Conservation (phyloP, 1,140 invertebrate genomes). For the Coboldia fuscipes region DNA sequence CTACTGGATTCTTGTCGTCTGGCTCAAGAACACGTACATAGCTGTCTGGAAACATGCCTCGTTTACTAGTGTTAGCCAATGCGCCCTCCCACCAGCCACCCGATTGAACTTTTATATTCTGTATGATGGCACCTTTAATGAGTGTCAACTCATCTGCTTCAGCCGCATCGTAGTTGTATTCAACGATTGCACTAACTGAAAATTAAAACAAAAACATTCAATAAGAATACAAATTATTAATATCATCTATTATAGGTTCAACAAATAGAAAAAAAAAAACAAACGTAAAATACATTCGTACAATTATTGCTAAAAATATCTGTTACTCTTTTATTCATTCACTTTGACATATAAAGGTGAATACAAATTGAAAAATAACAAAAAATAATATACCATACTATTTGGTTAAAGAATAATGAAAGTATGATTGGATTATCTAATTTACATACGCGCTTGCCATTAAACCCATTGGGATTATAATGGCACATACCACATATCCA, state of each 20-base stretch:
- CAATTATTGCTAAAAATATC: no score
- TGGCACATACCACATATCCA: no score
- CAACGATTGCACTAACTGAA: conserved; percentile 54
- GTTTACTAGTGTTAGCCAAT: conserved; percentile 45
- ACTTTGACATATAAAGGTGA: no score
- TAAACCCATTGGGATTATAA: no score
- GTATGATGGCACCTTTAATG: conserved; percentile 73
- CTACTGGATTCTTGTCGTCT: conserved; percentile 13
- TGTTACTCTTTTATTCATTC: no score
- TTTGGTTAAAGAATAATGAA: no score
- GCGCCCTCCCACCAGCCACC: conserved; percentile 96
- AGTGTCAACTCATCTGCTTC: conserved; percentile 69
- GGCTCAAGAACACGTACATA: conserved; percentile 56
- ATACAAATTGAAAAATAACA: no score
- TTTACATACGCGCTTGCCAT: no score
- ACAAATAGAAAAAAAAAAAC: not conserved
- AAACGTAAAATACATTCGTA: not conserved
- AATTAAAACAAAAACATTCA: conserved; percentile 4
- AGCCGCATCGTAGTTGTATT: conserved; percentile 60
- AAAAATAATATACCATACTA: no score
- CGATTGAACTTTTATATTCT: conserved; percentile 55
- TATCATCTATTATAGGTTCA: not conserved
- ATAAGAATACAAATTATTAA: not conserved
- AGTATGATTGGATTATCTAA: no score
- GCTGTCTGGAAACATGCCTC: conserved; percentile 95